These are phyloP conservation scores for Drosophila testacea DNA, from an alignment of 2,888 invertebrate species.

Conservation along the genomic window DNA sequence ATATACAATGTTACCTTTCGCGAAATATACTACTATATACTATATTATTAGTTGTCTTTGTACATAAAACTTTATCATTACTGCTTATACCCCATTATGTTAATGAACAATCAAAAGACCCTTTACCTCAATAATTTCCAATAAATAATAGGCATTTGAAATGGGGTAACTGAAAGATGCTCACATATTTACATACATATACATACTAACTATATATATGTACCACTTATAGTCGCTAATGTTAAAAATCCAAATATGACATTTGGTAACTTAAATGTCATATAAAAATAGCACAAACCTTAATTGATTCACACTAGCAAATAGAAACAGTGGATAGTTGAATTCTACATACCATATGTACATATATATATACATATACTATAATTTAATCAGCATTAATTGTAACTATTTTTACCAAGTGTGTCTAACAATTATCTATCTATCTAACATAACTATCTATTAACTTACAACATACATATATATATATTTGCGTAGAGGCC, in stretches of 20 bases:
- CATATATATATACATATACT: neutral
- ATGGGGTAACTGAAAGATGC: slow-evolving; percentile 14
- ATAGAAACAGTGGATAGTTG: slow-evolving; percentile 39
- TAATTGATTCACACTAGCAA: slow-evolving; percentile 33
- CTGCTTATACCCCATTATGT: slow-evolving; percentile 33
- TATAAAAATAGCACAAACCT: slow-evolving; percentile 16
- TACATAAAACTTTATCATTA: slow-evolving; percentile 28
- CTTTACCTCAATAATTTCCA: slow-evolving; percentile 2
- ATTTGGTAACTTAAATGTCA: slow-evolving; percentile 3
- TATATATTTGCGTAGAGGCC: slow-evolving; percentile 61
- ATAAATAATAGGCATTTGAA: slow-evolving; percentile 22
- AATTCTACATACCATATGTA: slow-evolving; percentile 28
- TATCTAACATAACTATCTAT: slow-evolving; percentile 11
- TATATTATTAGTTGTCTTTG: slow-evolving; percentile 27
- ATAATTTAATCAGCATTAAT: slow-evolving; percentile 26
- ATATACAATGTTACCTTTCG: slow-evolving; percentile 16
- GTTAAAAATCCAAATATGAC: neutral
- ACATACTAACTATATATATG: neutral
- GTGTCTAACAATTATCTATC: slow-evolving; percentile 8
- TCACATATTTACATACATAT: neutral
- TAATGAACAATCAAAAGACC: slow-evolving; percentile 10
- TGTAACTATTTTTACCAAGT: slow-evolving; percentile 21
- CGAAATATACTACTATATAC: neutral
- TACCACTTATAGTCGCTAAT: neutral
- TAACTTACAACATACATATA: neutral